phyloP scores from a whole-genome alignment of 2,113 vertebrate genomes.

The Riparia riparia region DNA sequence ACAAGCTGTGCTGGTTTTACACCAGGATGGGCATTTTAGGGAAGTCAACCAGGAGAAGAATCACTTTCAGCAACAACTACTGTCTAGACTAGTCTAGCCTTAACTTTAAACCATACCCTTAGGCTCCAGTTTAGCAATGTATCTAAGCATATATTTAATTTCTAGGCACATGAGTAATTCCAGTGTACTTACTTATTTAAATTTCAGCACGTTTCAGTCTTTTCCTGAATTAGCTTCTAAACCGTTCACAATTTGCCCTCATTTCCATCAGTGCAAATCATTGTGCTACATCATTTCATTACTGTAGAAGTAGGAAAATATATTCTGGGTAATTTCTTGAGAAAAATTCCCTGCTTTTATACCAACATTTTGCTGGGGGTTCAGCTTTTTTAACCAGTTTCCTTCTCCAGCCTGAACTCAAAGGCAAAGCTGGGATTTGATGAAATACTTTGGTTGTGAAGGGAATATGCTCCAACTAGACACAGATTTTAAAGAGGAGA shows the following conservation, averaged over 20 bases:
- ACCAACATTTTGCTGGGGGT: background rate
- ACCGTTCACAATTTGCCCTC: background rate
- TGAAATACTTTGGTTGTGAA: background rate
- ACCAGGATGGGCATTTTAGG: background rate
- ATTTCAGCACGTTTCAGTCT: background rate
- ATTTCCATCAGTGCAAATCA: background rate
- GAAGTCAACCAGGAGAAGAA: background rate
- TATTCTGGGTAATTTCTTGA: background rate
- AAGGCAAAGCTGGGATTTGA: background rate
- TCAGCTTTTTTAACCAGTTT: background rate
- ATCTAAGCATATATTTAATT: background rate
- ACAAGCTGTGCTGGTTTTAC: background rate
- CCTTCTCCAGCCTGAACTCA: background rate
- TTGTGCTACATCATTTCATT: background rate
- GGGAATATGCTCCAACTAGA: background rate
- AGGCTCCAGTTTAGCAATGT: background rate
- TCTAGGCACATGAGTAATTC: background rate
- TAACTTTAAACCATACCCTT: background rate
- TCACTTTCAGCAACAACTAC: background rate
- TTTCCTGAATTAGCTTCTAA: background rate
- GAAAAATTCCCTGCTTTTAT: background rate
- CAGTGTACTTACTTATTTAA: background rate
- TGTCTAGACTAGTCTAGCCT: background rate
- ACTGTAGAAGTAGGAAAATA: background rate
- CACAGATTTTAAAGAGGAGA: background rate